A percentile compares a stretch with the other conserved stretches of the same genome.
Conservation (phyloP, 1,140 invertebrate species). For the Lasaia peninsularis region DNA sequence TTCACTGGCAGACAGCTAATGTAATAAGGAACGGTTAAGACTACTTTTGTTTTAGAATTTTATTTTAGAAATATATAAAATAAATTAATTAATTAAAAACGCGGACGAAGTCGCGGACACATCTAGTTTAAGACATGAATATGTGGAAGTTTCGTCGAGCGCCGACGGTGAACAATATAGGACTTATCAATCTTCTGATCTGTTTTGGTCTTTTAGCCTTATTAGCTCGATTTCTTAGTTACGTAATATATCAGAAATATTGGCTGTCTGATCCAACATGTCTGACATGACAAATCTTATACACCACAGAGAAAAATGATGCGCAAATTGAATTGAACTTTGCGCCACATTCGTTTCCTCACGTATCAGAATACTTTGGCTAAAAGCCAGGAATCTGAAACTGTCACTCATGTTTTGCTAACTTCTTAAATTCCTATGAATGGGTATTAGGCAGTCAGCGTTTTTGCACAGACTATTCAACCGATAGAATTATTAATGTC, state of each 20-base stretch:
- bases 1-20: no score
- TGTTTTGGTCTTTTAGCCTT: no score
- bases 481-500: constrained; percentile 12
- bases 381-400: constrained; percentile 40
- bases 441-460: constrained; percentile 18
- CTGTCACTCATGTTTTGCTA: constrained; percentile 32
- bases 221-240: no score
- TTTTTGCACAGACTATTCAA: constrained; percentile 8
- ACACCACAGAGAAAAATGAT: constrained; percentile 25
- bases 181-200: no score
- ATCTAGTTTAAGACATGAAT: no score
- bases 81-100: no score
- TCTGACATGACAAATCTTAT: constrained; percentile 12
- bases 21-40: no score
- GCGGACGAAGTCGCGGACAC: no score
- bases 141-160: no score
- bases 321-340: constrained; percentile 20
- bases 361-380: constrained; percentile 42
- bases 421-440: constrained; percentile 26
- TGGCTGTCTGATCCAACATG: background rate
- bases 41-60: no score
- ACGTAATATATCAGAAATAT: background rate
- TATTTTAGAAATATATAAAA: no score
- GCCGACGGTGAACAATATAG: no score
- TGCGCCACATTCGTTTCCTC: constrained; percentile 11